Percentiles rank a stretch among this genome's conserved stretches.
Conservation (phyloP, 2,113 vertebrate species). For the Nerophis ophidion region DNA sequence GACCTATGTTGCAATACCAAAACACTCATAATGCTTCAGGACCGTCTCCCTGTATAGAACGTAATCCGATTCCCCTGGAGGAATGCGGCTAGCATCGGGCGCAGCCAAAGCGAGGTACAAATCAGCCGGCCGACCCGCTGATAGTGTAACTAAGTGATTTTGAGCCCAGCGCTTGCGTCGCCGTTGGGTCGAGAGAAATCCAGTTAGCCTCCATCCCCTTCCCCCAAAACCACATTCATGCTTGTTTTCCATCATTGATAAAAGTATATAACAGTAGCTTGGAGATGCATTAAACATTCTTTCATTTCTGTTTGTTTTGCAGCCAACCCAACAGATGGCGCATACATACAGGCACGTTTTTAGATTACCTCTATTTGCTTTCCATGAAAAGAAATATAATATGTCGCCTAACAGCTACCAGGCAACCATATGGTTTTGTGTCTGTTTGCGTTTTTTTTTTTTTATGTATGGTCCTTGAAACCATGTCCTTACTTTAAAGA, state of each 20-base stretch:
- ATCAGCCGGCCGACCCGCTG: slow-evolving; percentile 40
- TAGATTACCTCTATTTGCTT: slow-evolving; percentile 24
- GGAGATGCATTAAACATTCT: slow-evolving; percentile 29
- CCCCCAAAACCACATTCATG: slow-evolving; percentile 5
- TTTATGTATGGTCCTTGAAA: no score
- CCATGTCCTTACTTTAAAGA: not conserved
- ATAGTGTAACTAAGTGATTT: slow-evolving; percentile 49
- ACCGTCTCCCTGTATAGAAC: slow-evolving; percentile 56
- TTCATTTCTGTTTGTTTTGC: slow-evolving; percentile 31
- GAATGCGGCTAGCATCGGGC: slow-evolving; percentile 55
- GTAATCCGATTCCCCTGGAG: slow-evolving; percentile 55
- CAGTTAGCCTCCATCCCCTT: slow-evolving; percentile 18
- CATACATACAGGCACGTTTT: slow-evolving; percentile 28
- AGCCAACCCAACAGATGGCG: slow-evolving; percentile 49
- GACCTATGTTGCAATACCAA: slow-evolving; percentile 31
- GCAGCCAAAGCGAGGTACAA: slow-evolving; percentile 55
- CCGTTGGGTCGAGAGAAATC: slow-evolving; percentile 30
- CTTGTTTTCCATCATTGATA: slow-evolving; percentile 23
- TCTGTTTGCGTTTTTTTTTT: slow-evolving; percentile 2
- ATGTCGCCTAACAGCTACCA: slow-evolving; percentile 2
- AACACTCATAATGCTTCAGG: slow-evolving; percentile 46
- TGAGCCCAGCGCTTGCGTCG: slow-evolving; percentile 21
- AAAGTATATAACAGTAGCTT: slow-evolving; percentile 14
- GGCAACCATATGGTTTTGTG: slow-evolving; percentile 8
- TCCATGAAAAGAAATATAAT: slow-evolving; percentile 30